phyloP scores from a whole-genome alignment of 2,888 invertebrate genomes.

The Linyphia triangularis region DNA sequence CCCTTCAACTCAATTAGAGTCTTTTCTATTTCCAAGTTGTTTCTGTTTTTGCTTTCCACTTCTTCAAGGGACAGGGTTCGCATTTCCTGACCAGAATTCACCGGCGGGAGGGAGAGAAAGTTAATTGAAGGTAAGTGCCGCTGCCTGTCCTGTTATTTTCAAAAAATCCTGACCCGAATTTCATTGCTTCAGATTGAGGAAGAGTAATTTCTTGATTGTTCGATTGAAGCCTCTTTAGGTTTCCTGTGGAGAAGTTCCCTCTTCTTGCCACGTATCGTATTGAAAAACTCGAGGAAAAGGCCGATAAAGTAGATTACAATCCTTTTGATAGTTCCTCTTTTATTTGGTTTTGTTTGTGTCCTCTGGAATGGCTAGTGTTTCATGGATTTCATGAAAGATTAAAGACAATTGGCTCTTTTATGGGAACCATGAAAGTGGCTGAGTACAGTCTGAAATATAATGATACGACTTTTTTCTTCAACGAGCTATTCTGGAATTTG shows the following conservation, averaged over 20 bases:
- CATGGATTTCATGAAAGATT: not conserved
- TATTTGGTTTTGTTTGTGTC: not conserved
- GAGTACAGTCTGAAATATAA: not conserved
- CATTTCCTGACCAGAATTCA: conserved; percentile 34
- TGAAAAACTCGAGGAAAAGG: conserved; percentile 35
- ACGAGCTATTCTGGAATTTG: no score
- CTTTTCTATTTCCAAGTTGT: not conserved
- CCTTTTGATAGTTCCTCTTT: conserved; percentile 2
- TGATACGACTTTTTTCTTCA: no score
- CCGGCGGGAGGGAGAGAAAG: conserved; percentile 16
- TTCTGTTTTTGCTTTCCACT: conserved; percentile 19
- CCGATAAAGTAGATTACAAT: conserved; percentile 55
- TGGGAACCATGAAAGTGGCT: not conserved
- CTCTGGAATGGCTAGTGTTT: not conserved
- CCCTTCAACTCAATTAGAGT: conserved; percentile 52
- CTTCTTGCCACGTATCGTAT: conserved; percentile 44
- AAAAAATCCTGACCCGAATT: conserved; percentile 38
- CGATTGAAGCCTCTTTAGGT: conserved; percentile 27
- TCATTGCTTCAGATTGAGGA: conserved; percentile 16
- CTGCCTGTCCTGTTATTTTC: conserved; percentile 38
- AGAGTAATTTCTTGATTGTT: conserved; percentile 52
- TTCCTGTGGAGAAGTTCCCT: conserved; percentile 9
- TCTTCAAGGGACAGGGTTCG: not conserved
- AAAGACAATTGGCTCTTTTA: not conserved
- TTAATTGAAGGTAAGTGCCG: conserved; percentile 56